Evolutionary conservation across 2,113 vertebrate species (phyloP), one percentile per base, ranked within the genome.

Genomic region (Ictidomys tridecemlineatus): DNA sequence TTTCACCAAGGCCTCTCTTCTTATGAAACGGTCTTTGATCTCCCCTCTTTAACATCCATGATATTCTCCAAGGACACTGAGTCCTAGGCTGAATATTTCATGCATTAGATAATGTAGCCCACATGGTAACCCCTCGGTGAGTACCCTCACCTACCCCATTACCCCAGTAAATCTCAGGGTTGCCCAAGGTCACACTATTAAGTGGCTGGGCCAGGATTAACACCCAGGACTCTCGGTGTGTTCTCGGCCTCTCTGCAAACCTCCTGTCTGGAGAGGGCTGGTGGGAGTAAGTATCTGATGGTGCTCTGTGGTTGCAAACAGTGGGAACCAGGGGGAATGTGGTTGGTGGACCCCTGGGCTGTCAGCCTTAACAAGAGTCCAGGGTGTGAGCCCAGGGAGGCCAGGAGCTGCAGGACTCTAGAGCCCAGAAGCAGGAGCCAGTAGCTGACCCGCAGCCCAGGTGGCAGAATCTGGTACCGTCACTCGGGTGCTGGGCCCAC

Each of bases 351-450:
- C 53, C 12, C 45, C 70, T 69, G 39, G 17, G 45, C 61, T 34
- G 10, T 45, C 56, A 45, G 26, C 3, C 72, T 13, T 56, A 61
- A 10, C 7, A 48, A 77, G 65, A 72, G 28, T 11, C 76, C 26
- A 4, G 39, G 73, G 32, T 18, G 4, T 39, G 45, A 42, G 34
- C 22, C 20, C 51, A 20, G 42, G 24, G 32, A 45, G 10, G 14
- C 1, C 17, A 37, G n/a, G n/a, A 67, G 11, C 24, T 24, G 2
- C 1, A 1, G 2, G 45, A 13, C 24, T 42, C 7, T 24, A 28
- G 74, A 39, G 5, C 39, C 77, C 84, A 45, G 20, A 9, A 51
- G 51, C 22, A 8, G 53, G 56, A 70, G 16, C 18, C 30, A 42
- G 45, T 6, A 37, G 26, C 42, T 16, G 13, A 26, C 76, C 8